These are phyloP conservation scores for Celastrina argiolus DNA, from an alignment of 2,888 invertebrate genomes.

Conservation along the genomic window DNA sequence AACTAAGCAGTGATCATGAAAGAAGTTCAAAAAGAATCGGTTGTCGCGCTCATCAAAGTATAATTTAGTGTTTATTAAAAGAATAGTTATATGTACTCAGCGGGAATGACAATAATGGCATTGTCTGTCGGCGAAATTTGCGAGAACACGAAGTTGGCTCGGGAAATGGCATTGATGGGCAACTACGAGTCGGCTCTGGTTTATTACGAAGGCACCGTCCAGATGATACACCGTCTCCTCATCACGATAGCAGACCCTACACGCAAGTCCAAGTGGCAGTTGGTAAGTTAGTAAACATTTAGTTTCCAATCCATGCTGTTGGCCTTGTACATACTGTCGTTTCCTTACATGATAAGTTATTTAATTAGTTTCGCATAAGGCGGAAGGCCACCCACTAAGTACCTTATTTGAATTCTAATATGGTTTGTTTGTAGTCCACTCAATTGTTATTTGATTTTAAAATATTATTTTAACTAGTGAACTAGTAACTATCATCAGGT, in stretches of 20 bases:
- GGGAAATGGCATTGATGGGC: constrained; percentile 96
- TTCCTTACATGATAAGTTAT: constrained; percentile 65
- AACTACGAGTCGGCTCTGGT: constrained; percentile 96
- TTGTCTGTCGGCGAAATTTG: constrained; percentile 93
- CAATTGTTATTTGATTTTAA: constrained; percentile 31
- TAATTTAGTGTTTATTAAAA: constrained; percentile 46
- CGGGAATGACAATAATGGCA: constrained; percentile 89
- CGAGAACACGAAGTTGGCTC: constrained; percentile 95
- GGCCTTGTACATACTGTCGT: constrained; percentile 60
- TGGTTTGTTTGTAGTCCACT: constrained; percentile 40
- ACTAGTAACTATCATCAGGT: too few relatives aligned
- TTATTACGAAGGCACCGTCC: constrained; percentile 94
- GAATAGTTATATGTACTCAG: constrained; percentile 70
- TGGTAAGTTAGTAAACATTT: constrained; percentile 75
- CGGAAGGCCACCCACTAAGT: constrained; percentile 60
- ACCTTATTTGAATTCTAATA: constrained; percentile 39
- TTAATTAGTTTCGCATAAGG: constrained; percentile 59
- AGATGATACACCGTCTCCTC: constrained; percentile 92
- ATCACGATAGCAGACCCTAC: constrained; percentile 87
- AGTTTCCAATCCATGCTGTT: constrained; percentile 43
- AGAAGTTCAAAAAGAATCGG: constrained; percentile 14
- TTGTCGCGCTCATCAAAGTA: constrained; percentile 14
- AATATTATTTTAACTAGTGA: too few relatives aligned
- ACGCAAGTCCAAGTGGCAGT: constrained; percentile 92
- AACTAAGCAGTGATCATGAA: constrained; percentile 12